phyloP scores from a whole-genome alignment of 1,140 invertebrate genomes.

The Panagrolaimus sp. region DNA sequence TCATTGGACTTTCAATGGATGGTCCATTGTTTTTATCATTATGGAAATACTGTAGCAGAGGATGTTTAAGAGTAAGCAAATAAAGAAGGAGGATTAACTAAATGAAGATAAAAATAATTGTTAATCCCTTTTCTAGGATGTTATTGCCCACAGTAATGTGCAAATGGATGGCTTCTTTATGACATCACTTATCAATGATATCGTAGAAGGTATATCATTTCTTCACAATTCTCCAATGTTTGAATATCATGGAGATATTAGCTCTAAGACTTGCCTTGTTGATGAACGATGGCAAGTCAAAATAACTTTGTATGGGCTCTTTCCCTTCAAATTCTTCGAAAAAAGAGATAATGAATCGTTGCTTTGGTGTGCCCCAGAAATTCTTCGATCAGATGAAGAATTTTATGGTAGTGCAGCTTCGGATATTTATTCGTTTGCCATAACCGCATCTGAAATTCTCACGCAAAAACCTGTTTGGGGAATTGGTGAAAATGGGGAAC shows the following conservation, averaged over 20 bases:
- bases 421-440: constrained; percentile 84
- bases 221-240: constrained; percentile 1
- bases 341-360: background rate
- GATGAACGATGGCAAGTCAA: constrained; percentile 15
- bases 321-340: background rate
- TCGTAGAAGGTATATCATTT: background rate
- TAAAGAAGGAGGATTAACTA: constrained; percentile 32
- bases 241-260: background rate
- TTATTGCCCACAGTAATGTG: background rate
- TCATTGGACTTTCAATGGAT: constrained; percentile 15
- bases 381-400: background rate
- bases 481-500: constrained; percentile 21
- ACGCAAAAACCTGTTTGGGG: constrained; percentile 63
- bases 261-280: background rate
- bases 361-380: constrained; percentile 10
- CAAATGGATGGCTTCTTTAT: constrained; percentile 12
- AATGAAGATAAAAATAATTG: background rate
- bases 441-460: constrained; percentile 84
- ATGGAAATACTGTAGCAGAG: constrained; percentile 16
- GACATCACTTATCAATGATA: background rate
- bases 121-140: constrained; percentile 10
- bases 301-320: background rate
- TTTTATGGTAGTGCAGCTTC: constrained; percentile 71
- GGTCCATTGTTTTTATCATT: background rate
- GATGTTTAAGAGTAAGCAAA: constrained; percentile 23